Evolutionary conservation across 2,113 vertebrate genomes (phyloP), one percentile per base, ranked within the genome.

Genomic region (Chamaetylas fuelleborni): DNA sequence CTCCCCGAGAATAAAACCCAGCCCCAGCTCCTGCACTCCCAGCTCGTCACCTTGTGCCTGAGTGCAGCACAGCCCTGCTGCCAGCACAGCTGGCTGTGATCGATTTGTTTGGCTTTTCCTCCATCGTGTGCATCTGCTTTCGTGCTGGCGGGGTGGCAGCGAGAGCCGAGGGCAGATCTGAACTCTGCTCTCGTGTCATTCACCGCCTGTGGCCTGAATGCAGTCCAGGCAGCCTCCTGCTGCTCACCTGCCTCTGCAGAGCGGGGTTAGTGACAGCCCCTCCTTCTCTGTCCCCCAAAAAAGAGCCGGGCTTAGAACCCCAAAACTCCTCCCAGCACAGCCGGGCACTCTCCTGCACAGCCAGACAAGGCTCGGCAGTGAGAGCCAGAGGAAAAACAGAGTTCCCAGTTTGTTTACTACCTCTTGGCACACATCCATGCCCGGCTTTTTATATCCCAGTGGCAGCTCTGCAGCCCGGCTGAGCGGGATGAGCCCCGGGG

Each of bases 371-470:
- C 83, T 93, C 29, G 6, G 72, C 66, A 69, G 90, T 12, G 81
- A 91, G 79, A 96, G 78, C 70, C 86, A 89, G 89, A 87, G 81
- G 62, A 40, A 93, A 91, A 96, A 90, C 78, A 92, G 88, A 95
- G 93, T 77, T 96, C 82, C 71, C 88, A 17, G 87, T 95, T 95
- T 97, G 93, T 96, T 96, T 96, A 96, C 96, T 97, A 93, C 93
- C 90, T 95, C 86, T 23, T 97, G 96, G 94, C 95, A 92, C 51
- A 3, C 51, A 14, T 94, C 95, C 96, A 96, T 53, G 12, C 40
- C 79, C 87, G 2, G 94, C 71, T 88, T 88, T 94, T 92, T 61
- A n/a, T 80, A 67, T 48, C 61, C 16, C 45, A 1, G 23, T 38
- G 50, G 62, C 84, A 12, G 18, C 85, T 97, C 24, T 2, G 78